Conservation (phyloP, 1,140 invertebrate genomes). For the Bombus breviceps region DNA sequence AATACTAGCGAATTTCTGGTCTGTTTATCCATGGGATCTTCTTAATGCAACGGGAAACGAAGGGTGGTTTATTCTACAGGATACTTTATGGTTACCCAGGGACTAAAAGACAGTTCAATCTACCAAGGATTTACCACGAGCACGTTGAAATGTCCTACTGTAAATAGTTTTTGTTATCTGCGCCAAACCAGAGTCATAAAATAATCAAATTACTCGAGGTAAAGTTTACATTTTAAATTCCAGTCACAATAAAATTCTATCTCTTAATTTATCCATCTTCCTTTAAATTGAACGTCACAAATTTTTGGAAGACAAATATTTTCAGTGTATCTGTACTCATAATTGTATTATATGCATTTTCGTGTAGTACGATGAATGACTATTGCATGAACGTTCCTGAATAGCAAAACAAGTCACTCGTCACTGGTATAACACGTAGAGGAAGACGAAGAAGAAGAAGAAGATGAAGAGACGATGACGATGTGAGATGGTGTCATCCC, state of each 20-base stretch:
- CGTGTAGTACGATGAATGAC: neutral
- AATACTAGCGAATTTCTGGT: conserved; percentile 24
- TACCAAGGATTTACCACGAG: conserved; percentile 68
- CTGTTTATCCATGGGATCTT: conserved; percentile 76
- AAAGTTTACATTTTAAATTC: neutral
- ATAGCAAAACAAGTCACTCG: neutral
- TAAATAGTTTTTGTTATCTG: conserved; percentile 29
- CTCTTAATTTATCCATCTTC: neutral
- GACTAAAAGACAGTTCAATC: conserved; percentile 75
- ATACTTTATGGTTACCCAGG: conserved; percentile 74
- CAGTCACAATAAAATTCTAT: neutral
- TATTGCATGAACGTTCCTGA: neutral
- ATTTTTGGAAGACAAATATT: neutral
- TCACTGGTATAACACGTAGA: neutral
- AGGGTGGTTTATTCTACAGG: conserved; percentile 63
- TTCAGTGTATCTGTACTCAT: neutral
- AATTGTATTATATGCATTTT: neutral
- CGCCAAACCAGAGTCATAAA: neutral
- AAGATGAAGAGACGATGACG: conserved; percentile 24
- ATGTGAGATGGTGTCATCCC: conserved; percentile 80
- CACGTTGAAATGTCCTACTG: conserved; percentile 56
- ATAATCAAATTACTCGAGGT: neutral
- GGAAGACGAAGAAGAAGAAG: conserved; percentile 22
- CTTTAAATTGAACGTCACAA: neutral
- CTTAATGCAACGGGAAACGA: conserved; percentile 74